Conservation (phyloP, 2,888 invertebrate genomes). For the Polyploca ridens region DNA sequence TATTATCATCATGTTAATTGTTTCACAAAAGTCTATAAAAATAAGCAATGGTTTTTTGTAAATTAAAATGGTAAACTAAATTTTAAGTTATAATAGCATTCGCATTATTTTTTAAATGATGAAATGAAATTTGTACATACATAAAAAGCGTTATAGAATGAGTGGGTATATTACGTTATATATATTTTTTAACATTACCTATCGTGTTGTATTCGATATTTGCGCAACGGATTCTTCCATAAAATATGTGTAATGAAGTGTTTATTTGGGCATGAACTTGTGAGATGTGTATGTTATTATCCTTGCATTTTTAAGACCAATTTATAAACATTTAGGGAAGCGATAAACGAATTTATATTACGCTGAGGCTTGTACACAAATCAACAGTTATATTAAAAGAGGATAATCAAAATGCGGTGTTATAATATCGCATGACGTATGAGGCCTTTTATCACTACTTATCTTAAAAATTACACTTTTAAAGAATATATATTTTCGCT, state of each 20-base stretch:
- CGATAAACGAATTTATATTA: slow-evolving; percentile 9
- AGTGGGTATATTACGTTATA: slow-evolving; percentile 16
- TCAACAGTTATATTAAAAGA: not conserved
- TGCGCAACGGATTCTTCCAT: slow-evolving; percentile 32
- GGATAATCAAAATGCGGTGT: not conserved
- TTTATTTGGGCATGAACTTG: slow-evolving; percentile 8
- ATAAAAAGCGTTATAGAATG: slow-evolving; percentile 22
- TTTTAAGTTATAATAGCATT: slow-evolving; percentile 18
- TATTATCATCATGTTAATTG: slow-evolving; percentile 34
- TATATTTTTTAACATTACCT: not conserved
- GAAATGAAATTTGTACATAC: slow-evolving; percentile 26
- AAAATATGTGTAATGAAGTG: slow-evolving; percentile 21
- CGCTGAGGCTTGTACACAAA: not conserved
- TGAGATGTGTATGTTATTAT: slow-evolving; percentile 1
- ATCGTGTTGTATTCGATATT: slow-evolving; percentile 12
- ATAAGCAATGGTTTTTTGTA: slow-evolving; percentile 27
- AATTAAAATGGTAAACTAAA: slow-evolving; percentile 19
- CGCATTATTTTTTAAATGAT: slow-evolving; percentile 27
- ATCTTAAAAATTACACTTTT: not conserved
- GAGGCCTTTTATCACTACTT: slow-evolving; percentile 2
- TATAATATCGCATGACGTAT: not conserved
- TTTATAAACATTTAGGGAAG: slow-evolving; percentile 15
- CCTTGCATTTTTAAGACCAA: slow-evolving; percentile 14
- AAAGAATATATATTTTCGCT: slow-evolving; percentile 15
- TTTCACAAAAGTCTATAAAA: slow-evolving; percentile 29